These are phyloP conservation scores for Prietella phreatophila DNA, from an alignment of 2,113 vertebrate species.

Conservation along the genomic window DNA sequence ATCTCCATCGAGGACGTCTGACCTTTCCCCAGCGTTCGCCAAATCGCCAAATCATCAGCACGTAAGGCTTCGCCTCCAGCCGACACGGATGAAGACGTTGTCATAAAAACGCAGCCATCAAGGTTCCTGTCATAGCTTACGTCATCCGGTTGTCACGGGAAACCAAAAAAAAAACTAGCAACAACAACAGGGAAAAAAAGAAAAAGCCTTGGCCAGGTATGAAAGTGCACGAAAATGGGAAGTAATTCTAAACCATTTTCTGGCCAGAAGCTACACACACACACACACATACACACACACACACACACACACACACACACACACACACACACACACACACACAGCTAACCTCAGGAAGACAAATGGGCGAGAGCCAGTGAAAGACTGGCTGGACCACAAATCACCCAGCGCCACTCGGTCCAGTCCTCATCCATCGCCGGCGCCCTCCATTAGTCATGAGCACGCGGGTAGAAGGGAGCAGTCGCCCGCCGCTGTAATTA, in stretches of 20 bases:
- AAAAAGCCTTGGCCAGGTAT: constrained; percentile 65
- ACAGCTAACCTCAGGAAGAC: constrained; percentile 79
- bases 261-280: constrained; percentile 60
- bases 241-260: constrained; percentile 80
- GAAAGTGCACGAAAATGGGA: constrained; percentile 76
- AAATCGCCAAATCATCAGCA: constrained; percentile 40
- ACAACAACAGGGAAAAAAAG: constrained; percentile 28
- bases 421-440: constrained; percentile 69
- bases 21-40: background rate
- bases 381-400: constrained; percentile 85
- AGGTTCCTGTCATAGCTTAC: constrained; percentile 73
- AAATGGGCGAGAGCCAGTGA: constrained; percentile 82
- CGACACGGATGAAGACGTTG: constrained; percentile 25
- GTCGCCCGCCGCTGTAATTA: constrained; percentile 90
- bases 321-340: constrained; percentile 64
- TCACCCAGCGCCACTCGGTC: constrained; percentile 76
- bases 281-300: constrained; percentile 61
- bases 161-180: constrained; percentile 24
- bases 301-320: constrained; percentile 57
- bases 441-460: constrained; percentile 88
- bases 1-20: constrained; percentile 10
- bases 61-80: constrained; percentile 23
- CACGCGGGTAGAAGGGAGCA: constrained; percentile 80
- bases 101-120: constrained; percentile 69
- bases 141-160: constrained; percentile 61